phyloP scores from a whole-genome alignment of 1,140 invertebrate species.

The Pogonus chalceus region DNA sequence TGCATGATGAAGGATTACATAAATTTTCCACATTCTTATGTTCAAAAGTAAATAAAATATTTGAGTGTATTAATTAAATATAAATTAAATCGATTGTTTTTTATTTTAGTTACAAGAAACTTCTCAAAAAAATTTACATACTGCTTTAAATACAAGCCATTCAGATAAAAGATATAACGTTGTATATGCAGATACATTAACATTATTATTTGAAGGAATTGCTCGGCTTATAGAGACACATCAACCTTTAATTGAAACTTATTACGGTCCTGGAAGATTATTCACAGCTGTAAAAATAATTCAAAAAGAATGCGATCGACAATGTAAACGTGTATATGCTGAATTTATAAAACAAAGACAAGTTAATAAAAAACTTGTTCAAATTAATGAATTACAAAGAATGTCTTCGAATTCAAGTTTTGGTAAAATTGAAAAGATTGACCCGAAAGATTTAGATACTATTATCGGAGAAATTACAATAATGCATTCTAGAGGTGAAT shows the following conservation, averaged over 20 bases:
- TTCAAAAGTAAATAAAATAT: constrained; percentile 49
- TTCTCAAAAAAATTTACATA: constrained; percentile 61
- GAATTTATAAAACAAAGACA: constrained; percentile 69
- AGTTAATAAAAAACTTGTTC: constrained; percentile 55
- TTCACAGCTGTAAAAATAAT: constrained; percentile 59
- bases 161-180: constrained; percentile 64
- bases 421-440: constrained; percentile 46
- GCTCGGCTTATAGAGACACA: constrained; percentile 82
- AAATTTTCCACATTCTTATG: constrained; percentile 89
- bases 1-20: constrained; percentile 82
- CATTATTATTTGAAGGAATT: constrained; percentile 78
- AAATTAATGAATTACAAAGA: constrained; percentile 47
- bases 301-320: constrained; percentile 80
- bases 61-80: neutral
- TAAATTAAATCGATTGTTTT: constrained; percentile 7
- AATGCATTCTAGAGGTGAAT: constrained; percentile 79
- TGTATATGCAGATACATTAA: constrained; percentile 74
- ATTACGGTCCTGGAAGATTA: constrained; percentile 78
- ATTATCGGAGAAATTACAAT: constrained; percentile 85
- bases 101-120: constrained; percentile 51
- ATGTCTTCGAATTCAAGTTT: constrained; percentile 33
- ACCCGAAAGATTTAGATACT: constrained; percentile 82
- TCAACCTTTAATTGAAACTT: constrained; percentile 87
- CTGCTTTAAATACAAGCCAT: constrained; percentile 47
- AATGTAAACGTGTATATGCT: constrained; percentile 55